phyloP scores from a whole-genome alignment of 2,113 vertebrate species.

The Okapia johnstoni region DNA sequence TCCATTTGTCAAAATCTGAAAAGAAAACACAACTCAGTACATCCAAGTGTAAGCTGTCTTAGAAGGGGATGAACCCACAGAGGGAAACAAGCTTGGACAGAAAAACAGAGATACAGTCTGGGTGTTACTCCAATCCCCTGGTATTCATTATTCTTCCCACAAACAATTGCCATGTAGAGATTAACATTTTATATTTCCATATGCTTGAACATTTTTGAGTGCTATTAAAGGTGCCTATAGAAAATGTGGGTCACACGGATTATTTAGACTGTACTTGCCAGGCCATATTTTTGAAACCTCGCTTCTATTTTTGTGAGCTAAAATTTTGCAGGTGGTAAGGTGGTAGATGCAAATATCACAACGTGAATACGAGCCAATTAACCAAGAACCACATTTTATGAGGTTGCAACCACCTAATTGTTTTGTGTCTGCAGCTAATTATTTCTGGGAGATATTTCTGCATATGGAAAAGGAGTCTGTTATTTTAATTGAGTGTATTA shows the following conservation, averaged over 20 bases:
- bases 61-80: background rate
- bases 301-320: constrained; percentile 44
- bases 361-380: constrained; percentile 68
- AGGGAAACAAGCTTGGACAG: background rate
- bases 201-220: constrained; percentile 39
- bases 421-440: constrained; percentile 71
- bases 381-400: constrained; percentile 64
- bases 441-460: constrained; percentile 69
- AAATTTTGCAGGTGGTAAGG: constrained; percentile 68
- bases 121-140: background rate
- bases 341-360: constrained; percentile 46
- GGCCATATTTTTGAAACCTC: constrained; percentile 37
- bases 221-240: constrained; percentile 40
- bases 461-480: constrained; percentile 36
- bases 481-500: constrained; percentile 44
- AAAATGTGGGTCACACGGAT: constrained; percentile 22
- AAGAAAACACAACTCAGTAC: background rate
- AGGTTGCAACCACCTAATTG: constrained; percentile 71
- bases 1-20: background rate
- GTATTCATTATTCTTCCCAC: constrained; percentile 1
- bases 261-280: background rate
- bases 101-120: background rate
- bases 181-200: constrained; percentile 42
- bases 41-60: background rate
- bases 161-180: background rate